Base-by-base conservation (phyloP, 1,140 invertebrate species). In the Diachasmimorpha longicaudata region DNA sequence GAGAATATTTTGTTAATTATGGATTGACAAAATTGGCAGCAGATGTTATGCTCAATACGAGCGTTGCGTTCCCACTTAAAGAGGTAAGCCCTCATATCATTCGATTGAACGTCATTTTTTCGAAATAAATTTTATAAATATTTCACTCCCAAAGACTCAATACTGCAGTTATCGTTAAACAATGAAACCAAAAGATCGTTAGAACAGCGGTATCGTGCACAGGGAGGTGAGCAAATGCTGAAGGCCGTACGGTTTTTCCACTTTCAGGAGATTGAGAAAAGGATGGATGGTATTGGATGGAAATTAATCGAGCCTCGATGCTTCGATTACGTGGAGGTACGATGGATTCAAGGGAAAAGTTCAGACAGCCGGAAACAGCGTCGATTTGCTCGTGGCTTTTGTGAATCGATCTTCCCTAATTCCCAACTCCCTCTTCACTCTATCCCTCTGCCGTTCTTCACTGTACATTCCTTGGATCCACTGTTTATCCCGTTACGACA, bases 311-410 rank as follows among this genome's bases (percentile, higher is more conserved):
- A 70, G 68, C 36, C 68, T 70, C 16, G 31, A 37, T 70, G 68
- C 68, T 42, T 42, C 68, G 68, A 70, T 70, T 70, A 31, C 71
- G 39, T 72, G 75, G 48, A 52, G 44, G 44, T 58, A 44, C 25
- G 39, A 21, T 77, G 31, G 66, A 37, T 31, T 48, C 63, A 66
- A 55, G 55, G 44, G 23, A 16, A 21, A 70, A 31, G 55, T 70
- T 31, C 68, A 42, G 68, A 70, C 68, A 70, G 68, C 39, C 39
- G 68, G 36, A 70, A 70, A 70, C 14, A 39, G 68, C 36, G 68
- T 16, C 68, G 68, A 70, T 70, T 70, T 70, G 68, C 44, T 70
- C 68, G 68, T 70, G 68, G 68, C 68, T 70, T n/a, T 70, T 70
- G 39, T 19, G 11, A 39, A 70, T 21, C 66, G n/a, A 55, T 55